Conservation (phyloP, 2,113 vertebrate genomes). For the Protobothrops mucrosquamatus region DNA sequence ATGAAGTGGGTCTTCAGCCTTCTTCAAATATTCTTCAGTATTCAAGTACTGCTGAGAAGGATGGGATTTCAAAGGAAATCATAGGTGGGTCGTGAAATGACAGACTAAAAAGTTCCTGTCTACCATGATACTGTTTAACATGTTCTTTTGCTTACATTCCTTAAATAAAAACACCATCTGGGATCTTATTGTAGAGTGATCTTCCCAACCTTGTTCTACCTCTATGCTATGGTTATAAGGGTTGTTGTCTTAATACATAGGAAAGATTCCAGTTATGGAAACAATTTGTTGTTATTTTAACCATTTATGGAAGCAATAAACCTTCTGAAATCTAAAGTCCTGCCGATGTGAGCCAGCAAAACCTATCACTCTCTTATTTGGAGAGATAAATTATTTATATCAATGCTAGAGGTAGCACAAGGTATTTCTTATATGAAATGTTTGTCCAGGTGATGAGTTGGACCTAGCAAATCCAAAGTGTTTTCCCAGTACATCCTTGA, state of each 20-base stretch:
- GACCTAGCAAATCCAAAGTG: not conserved
- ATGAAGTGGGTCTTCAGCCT: slow-evolving; percentile 43
- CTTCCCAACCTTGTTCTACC: not conserved
- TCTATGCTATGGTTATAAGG: not conserved
- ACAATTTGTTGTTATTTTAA: not conserved
- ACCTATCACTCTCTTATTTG: not conserved
- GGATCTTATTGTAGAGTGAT: not conserved
- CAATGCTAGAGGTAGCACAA: not conserved
- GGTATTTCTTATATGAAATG: not conserved
- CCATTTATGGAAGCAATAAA: not conserved
- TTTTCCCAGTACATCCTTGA: not conserved
- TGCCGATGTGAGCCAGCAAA: not conserved
- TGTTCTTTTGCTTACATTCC: slow-evolving; percentile 35
- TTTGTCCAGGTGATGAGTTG: not conserved
- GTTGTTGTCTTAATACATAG: not conserved
- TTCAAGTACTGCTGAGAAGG: slow-evolving; percentile 35
- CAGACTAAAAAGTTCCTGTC: slow-evolving; percentile 50
- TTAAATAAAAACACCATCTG: not conserved
- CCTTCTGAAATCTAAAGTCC: not conserved
- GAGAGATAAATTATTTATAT: not conserved
- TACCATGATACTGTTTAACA: slow-evolving; percentile 47
- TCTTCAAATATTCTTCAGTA: slow-evolving; percentile 47
- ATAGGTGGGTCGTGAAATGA: slow-evolving; percentile 40
- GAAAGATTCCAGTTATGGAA: not conserved
- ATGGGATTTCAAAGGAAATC: slow-evolving; percentile 17